Evolutionary conservation across 2,888 invertebrate genomes (phyloP).

Genomic region (Ypsolopha scabrella): DNA sequence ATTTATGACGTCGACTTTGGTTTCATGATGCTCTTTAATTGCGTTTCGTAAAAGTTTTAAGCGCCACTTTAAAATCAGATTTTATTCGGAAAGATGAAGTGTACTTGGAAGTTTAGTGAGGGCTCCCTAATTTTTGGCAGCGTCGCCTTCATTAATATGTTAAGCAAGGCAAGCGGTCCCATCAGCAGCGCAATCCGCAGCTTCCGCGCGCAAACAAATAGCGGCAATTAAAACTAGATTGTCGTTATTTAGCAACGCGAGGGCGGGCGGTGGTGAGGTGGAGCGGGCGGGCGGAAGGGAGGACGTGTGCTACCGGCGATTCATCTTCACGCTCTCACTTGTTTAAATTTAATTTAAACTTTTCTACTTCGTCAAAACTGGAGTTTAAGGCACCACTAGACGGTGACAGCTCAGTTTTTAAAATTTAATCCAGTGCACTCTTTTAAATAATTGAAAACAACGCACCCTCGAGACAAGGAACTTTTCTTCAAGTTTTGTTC

Average conservation of each 20-base stretch:
- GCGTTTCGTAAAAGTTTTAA: conserved; percentile 24
- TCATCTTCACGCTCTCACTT: conserved; percentile 27
- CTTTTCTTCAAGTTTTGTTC: conserved; percentile 12
- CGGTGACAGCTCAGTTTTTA: conserved; percentile 31
- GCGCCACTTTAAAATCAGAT: conserved; percentile 11
- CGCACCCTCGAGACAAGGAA: conserved; percentile 15
- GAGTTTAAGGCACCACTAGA: conserved; percentile 22
- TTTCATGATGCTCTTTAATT: conserved; percentile 35
- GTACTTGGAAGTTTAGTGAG: conserved; percentile 1
- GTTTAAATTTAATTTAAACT: conserved; percentile 54
- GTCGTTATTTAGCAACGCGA: conserved; percentile 35
- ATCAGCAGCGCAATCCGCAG: conserved; percentile 26
- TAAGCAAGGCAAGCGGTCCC: conserved; percentile 21
- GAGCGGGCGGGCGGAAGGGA: conserved; percentile 4
- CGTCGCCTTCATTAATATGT: conserved; percentile 24
- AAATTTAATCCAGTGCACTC: conserved; percentile 38
- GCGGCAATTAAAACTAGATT: conserved; percentile 45
- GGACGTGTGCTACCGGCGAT: conserved; percentile 25
- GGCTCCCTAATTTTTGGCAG: conserved; percentile 9
- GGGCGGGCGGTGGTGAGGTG: not conserved
- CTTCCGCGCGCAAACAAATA: conserved; percentile 30
- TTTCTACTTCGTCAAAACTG: conserved; percentile 42
- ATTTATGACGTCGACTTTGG: conserved; percentile 29
- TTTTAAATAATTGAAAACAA: conserved; percentile 30
- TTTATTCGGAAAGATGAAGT: conserved; percentile 1